A percentile compares a stretch with the other conserved stretches of the same genome.
Conservation (phyloP, 2,888 invertebrate species). For the Drosophila dives region DNA sequence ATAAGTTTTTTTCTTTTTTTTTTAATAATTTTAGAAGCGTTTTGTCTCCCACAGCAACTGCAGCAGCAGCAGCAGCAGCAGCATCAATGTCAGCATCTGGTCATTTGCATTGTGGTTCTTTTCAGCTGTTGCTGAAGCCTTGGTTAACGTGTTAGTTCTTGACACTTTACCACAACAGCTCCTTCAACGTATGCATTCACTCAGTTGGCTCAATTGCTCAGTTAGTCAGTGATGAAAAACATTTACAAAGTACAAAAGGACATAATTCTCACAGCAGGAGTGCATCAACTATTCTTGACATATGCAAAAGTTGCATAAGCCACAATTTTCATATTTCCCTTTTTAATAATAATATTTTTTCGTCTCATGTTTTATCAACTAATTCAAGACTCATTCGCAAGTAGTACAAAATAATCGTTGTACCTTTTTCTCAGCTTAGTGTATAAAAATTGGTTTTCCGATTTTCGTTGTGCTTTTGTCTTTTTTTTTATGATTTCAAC, state of each 20-base stretch:
- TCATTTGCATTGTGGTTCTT: constrained; percentile 23
- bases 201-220: constrained; percentile 17
- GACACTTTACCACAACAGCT: constrained; percentile 63
- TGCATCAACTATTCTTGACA: neutral
- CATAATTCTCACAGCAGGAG: neutral
- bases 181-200: constrained; percentile 30
- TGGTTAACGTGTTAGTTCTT: constrained; percentile 52
- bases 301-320: neutral
- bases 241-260: neutral
- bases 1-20: constrained; percentile 34
- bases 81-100: constrained; percentile 22
- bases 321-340: neutral
- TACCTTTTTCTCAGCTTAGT: constrained; percentile 3
- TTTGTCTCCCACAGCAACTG: constrained; percentile 39
- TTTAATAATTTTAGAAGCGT: constrained; percentile 49
- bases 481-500: constrained; percentile 52
- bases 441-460: constrained; percentile 61
- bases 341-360: neutral
- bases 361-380: neutral
- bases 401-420: neutral
- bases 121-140: constrained; percentile 40
- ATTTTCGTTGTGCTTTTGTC: constrained; percentile 24
- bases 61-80: neutral
- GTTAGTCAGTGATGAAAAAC: constrained; percentile 3
- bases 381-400: neutral